Evolutionary conservation across 2,797 vertebrate species (phyloP).

Genomic region (Hypotaenidia philippensis): DNA sequence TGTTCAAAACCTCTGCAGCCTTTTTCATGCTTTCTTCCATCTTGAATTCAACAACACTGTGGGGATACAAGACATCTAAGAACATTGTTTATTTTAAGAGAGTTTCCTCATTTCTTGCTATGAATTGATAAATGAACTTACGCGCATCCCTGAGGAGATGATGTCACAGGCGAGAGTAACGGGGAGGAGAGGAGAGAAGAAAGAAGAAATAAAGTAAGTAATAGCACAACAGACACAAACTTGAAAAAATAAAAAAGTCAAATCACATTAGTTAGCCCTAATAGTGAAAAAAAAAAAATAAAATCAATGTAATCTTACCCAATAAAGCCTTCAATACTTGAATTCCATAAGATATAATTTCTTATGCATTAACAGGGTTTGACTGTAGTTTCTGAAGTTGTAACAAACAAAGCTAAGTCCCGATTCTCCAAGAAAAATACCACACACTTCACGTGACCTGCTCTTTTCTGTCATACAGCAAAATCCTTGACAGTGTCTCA

Average conservation of each 20-base stretch:
- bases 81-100: neutral
- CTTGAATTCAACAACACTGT: conserved; percentile 97
- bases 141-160: conserved; percentile 90
- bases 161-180: conserved; percentile 60
- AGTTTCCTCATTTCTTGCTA: neutral
- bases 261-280: conserved; percentile 46
- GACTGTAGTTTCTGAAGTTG: conserved; percentile 47
- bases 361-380: conserved; percentile 39
- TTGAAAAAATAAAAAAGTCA: neutral
- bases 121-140: conserved; percentile 83
- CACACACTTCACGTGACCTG: conserved; percentile 71
- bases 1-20: conserved; percentile 97
- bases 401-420: conserved; percentile 72
- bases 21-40: conserved; percentile 98
- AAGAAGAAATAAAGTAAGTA: conserved; percentile 78
- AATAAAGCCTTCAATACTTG: conserved; percentile 55
- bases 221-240: neutral
- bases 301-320: conserved; percentile 48
- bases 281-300: neutral
- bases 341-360: conserved; percentile 21
- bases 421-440: conserved; percentile 71
- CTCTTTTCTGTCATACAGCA: conserved; percentile 61
- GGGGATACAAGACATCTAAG: conserved; percentile 64
- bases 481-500: conserved; percentile 63
- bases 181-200: conserved; percentile 52